These are phyloP conservation scores for Hormiphora californensis DNA, from an alignment of 37 sponge, comb jelly and placozoan species.

Conservation along the genomic window DNA sequence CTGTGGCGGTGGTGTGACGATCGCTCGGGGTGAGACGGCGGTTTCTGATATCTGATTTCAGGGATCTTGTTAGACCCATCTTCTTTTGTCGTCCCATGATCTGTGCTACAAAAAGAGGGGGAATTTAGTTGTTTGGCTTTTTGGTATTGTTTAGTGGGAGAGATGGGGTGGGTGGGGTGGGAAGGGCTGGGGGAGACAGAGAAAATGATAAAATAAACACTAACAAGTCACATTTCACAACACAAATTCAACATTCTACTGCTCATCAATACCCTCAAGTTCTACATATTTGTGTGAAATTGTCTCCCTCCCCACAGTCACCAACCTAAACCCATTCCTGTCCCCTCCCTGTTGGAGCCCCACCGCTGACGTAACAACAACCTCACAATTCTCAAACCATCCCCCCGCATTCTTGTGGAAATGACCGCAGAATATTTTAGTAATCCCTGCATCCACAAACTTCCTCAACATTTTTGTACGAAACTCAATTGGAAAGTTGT, in stretches of 20 bases:
- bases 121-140: no score
- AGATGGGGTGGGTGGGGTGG: no score
- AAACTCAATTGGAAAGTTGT: neutral
- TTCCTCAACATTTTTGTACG: neutral
- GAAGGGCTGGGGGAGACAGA: no score
- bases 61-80: neutral
- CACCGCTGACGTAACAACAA: slow-evolving; percentile 7
- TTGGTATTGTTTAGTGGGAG: no score
- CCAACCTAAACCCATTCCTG: slow-evolving; percentile 9
- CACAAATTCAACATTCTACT: no score
- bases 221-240: neutral
- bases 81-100: slow-evolving; percentile 46
- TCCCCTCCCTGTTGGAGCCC: slow-evolving; percentile 5
- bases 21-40: neutral
- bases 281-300: slow-evolving; percentile 35
- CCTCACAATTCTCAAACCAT: neutral
- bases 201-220: neutral
- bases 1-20: slow-evolving; percentile 29
- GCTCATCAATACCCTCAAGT: neutral
- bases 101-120: neutral
- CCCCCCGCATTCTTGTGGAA: slow-evolving; percentile 28
- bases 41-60: slow-evolving; percentile 1
- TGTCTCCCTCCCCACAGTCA: neutral
- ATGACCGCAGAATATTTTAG: slow-evolving; percentile 17
- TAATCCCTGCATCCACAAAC: neutral